phyloP scores from a whole-genome alignment of 2,113 vertebrate genomes.

The Mormyrus lacerda region DNA sequence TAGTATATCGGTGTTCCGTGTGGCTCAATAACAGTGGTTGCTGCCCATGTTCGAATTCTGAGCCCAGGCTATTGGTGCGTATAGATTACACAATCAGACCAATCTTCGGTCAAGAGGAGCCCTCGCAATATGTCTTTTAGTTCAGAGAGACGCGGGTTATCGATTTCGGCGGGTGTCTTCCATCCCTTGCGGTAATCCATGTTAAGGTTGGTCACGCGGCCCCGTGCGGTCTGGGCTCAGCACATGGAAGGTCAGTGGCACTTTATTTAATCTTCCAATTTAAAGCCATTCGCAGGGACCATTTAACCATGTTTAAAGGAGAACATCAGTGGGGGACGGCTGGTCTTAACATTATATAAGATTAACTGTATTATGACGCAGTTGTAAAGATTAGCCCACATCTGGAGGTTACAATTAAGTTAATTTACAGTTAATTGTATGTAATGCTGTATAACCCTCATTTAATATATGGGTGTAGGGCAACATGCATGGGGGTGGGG shows the following conservation, averaged over 20 bases:
- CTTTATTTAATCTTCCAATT: constrained; percentile 21
- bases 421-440: neutral
- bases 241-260: neutral
- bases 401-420: neutral
- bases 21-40: constrained; percentile 77
- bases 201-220: constrained; percentile 12
- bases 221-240: neutral
- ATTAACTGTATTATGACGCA: neutral
- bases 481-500: neutral
- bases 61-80: constrained; percentile 56
- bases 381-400: neutral
- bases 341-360: neutral
- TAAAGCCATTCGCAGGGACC: neutral
- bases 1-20: neutral
- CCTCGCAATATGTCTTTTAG: constrained; percentile 1
- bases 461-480: neutral
- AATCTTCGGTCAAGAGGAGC: neutral
- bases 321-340: neutral
- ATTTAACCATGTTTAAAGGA: neutral
- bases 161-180: constrained; percentile 10
- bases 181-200: constrained; percentile 22
- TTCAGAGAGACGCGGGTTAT: constrained; percentile 7
- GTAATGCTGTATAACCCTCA: neutral
- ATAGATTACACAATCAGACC: constrained; percentile 38
- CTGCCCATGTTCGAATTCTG: constrained; percentile 68